A percentile compares a stretch with the other conserved stretches of the same genome.
These are phyloP conservation scores for Dicyrtomina minuta DNA, from an alignment of 2,888 invertebrate genomes.

Conservation along the genomic window DNA sequence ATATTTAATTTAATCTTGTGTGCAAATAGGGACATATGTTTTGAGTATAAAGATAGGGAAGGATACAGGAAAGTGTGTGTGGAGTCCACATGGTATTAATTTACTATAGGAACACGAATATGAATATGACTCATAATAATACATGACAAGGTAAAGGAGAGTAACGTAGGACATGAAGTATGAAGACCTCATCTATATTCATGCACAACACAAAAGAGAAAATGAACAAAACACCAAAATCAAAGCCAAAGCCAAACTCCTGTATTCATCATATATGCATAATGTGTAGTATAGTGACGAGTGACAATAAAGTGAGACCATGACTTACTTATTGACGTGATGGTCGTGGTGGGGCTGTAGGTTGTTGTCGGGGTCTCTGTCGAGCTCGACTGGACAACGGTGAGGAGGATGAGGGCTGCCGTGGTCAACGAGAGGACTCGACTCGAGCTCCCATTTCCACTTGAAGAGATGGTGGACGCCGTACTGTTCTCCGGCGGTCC, in stretches of 20 bases:
- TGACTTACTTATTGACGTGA: slow-evolving; percentile 45
- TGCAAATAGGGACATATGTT: too few species aligned
- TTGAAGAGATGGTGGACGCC: slow-evolving; percentile 2
- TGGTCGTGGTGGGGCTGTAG: slow-evolving; percentile 32
- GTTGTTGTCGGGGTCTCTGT: slow-evolving; percentile 35
- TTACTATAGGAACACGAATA: too few species aligned
- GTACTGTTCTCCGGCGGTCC: slow-evolving; percentile 31
- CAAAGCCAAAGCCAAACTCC: slow-evolving; percentile 8
- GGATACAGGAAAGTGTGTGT: too few species aligned
- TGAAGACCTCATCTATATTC: too few species aligned
- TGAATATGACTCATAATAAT: too few species aligned
- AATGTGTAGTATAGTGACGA: too few species aligned
- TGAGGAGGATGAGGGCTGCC: slow-evolving; percentile 32
- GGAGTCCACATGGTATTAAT: too few species aligned
- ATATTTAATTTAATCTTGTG: too few species aligned
- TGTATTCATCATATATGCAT: too few species aligned
- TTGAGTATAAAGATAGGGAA: too few species aligned
- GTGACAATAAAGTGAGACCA: slow-evolving; percentile 24
- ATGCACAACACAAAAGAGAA: background rate
- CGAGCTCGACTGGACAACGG: slow-evolving; percentile 37
- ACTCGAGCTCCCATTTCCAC: slow-evolving; percentile 6
- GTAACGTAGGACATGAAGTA: too few species aligned
- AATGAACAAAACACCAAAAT: slow-evolving; percentile 2
- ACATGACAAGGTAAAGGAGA: too few species aligned
- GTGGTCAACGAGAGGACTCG: slow-evolving; percentile 34